Conservation (phyloP, 2,113 vertebrate genomes). For the Semicossyphus pulcher region DNA sequence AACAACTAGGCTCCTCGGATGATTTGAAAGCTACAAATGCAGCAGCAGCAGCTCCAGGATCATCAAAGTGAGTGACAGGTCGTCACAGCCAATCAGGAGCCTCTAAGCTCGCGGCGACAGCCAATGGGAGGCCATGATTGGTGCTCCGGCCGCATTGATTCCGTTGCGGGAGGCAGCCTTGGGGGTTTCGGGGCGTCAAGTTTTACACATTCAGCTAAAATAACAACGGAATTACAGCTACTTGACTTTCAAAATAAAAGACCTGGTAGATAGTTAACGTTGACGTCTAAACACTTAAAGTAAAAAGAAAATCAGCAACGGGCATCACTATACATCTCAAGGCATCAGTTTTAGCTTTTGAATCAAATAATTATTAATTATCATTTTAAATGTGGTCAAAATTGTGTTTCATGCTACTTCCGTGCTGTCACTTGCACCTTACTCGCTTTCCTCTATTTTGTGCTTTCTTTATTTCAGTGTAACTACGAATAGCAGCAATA, state of each 20-base stretch:
- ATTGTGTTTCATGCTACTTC: too few species aligned
- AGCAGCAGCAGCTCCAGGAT: slow-evolving; percentile 3
- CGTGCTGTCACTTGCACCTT: too few species aligned
- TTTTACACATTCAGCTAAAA: neutral
- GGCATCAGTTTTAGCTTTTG: too few species aligned
- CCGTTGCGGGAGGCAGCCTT: slow-evolving; percentile 61
- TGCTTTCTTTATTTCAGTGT: too few species aligned
- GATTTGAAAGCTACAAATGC: neutral
- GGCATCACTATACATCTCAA: too few species aligned
- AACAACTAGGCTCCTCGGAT: neutral
- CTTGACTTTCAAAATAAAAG: slow-evolving; percentile 11
- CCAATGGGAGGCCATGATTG: slow-evolving; percentile 56
- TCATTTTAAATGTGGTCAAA: too few species aligned
- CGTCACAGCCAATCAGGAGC: slow-evolving; percentile 59
- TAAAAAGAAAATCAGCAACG: too few species aligned
- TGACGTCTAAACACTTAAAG: too few species aligned
- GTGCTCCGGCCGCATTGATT: slow-evolving; percentile 55
- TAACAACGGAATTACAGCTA: slow-evolving; percentile 1
- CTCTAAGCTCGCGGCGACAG: neutral
- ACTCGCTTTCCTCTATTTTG: too few species aligned
- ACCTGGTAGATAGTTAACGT: accelerated
- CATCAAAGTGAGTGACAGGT: slow-evolving; percentile 62
- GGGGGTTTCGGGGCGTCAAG: slow-evolving; percentile 12
- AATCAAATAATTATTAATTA: too few species aligned
- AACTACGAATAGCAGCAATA: too few species aligned